Conservation (phyloP, 2,797 vertebrate species). For the Myotis vivesi region DNA sequence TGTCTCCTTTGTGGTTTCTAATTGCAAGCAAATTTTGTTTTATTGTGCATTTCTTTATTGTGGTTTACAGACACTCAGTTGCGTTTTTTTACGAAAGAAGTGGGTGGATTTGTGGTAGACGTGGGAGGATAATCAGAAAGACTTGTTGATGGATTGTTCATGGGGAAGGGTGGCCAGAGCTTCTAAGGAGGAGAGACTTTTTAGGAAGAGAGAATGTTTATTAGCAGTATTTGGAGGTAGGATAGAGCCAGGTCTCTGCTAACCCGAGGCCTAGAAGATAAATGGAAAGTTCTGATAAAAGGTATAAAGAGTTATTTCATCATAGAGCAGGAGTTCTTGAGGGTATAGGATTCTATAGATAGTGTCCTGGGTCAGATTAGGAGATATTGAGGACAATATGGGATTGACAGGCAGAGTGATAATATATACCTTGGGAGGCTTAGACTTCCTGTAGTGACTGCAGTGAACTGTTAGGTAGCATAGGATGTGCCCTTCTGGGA, state of each 20-base stretch:
- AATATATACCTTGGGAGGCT: neutral
- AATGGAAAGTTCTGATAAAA: neutral
- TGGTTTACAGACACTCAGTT: neutral
- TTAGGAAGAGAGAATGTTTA: neutral
- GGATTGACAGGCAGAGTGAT: neutral
- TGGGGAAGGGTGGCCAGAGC: neutral
- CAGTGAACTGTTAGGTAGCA: neutral
- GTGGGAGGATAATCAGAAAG: neutral
- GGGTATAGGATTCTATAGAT: neutral
- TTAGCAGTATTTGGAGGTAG: neutral
- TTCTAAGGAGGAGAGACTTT: neutral
- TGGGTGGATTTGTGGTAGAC: neutral
- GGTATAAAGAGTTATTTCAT: neutral
- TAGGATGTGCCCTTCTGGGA: neutral
- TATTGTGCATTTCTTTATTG: neutral
- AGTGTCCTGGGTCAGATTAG: neutral
- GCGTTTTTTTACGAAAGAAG: neutral
- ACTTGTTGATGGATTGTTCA: neutral
- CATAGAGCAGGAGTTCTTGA: neutral
- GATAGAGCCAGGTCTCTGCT: constrained; percentile 1
- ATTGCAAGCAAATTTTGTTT: neutral
- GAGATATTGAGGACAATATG: neutral
- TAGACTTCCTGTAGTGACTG: neutral
- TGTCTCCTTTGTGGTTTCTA: neutral
- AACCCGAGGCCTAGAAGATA: neutral